phyloP scores from a whole-genome alignment of 1,140 invertebrate species.

The Tribolium castaneum region DNA sequence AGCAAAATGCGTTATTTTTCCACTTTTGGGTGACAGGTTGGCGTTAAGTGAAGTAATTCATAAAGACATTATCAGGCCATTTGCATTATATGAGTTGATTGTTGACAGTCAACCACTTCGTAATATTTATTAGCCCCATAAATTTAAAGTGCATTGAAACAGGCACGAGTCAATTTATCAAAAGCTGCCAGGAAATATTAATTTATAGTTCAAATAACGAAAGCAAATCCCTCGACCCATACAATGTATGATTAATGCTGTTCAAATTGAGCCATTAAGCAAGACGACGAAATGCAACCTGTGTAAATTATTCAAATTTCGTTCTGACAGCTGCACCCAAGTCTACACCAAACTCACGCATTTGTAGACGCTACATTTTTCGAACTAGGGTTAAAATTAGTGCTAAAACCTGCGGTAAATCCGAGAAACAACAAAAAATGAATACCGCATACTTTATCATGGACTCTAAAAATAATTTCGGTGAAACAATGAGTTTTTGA shows the following conservation, averaged over 20 bases:
- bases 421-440: slow-evolving; percentile 8
- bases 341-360: background rate
- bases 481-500: slow-evolving; percentile 29
- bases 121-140: slow-evolving; percentile 37
- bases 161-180: slow-evolving; percentile 39
- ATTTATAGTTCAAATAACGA: slow-evolving; percentile 40
- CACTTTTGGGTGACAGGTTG: slow-evolving; percentile 3
- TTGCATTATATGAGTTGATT: slow-evolving; percentile 47
- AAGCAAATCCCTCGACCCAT: slow-evolving; percentile 35
- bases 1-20: slow-evolving; percentile 22
- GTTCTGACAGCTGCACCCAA: slow-evolving; percentile 33
- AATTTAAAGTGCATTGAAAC: slow-evolving; percentile 32
- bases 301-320: slow-evolving; percentile 40
- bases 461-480: slow-evolving; percentile 21
- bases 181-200: slow-evolving; percentile 42
- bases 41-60: background rate
- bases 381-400: slow-evolving; percentile 21
- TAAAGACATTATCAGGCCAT: slow-evolving; percentile 36
- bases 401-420: slow-evolving; percentile 4
- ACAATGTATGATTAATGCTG: slow-evolving; percentile 37
- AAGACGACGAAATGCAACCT: slow-evolving; percentile 36
- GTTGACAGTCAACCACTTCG: slow-evolving; percentile 19
- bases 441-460: slow-evolving; percentile 19
- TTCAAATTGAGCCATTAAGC: slow-evolving; percentile 38
- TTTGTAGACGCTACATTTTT: slow-evolving; percentile 11